These are phyloP conservation scores for Tautogolabrus adspersus DNA, from an alignment of 2,113 vertebrate species.

Conservation along the genomic window DNA sequence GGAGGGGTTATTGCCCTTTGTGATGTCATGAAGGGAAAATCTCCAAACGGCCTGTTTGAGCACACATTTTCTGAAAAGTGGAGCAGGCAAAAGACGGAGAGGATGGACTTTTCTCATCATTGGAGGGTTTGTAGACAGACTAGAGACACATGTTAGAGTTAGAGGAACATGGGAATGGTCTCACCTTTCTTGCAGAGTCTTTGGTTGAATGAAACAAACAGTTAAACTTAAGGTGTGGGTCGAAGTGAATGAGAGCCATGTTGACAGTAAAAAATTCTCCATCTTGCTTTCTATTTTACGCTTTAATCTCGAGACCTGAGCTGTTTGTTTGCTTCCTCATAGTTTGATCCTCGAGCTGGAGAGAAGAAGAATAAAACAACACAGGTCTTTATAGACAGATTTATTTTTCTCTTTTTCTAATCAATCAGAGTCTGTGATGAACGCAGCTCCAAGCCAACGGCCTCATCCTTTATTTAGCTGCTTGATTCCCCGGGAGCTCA, in stretches of 20 bases:
- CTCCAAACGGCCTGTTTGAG: too few relatives aligned
- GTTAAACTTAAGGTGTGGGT: too few relatives aligned
- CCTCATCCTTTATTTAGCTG: slow-evolving; percentile 78
- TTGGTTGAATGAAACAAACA: too few relatives aligned
- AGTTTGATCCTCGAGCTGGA: slow-evolving; percentile 11
- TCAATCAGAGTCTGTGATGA: slow-evolving; percentile 71
- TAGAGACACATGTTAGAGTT: too few relatives aligned
- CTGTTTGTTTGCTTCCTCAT: slow-evolving; percentile 13
- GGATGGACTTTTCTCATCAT: too few relatives aligned
- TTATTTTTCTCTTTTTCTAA: slow-evolving; percentile 50
- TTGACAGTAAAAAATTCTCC: neutral
- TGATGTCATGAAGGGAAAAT: too few relatives aligned
- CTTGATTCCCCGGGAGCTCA: slow-evolving; percentile 70
- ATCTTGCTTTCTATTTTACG: neutral
- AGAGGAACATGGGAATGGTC: too few relatives aligned
- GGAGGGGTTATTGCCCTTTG: too few relatives aligned
- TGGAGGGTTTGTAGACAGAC: too few relatives aligned
- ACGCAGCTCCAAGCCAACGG: slow-evolving; percentile 58
- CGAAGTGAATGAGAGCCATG: neutral
- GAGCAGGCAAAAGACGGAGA: too few relatives aligned
- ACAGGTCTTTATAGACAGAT: slow-evolving; percentile 32
- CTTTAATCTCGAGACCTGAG: neutral
- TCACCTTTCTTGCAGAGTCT: too few relatives aligned
- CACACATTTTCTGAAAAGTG: too few relatives aligned
- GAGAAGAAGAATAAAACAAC: slow-evolving; percentile 6